Evolutionary conservation across 2,113 vertebrate genomes (phyloP), one percentile per base, ranked within the genome.

Genomic region (Caranx melampygus): DNA sequence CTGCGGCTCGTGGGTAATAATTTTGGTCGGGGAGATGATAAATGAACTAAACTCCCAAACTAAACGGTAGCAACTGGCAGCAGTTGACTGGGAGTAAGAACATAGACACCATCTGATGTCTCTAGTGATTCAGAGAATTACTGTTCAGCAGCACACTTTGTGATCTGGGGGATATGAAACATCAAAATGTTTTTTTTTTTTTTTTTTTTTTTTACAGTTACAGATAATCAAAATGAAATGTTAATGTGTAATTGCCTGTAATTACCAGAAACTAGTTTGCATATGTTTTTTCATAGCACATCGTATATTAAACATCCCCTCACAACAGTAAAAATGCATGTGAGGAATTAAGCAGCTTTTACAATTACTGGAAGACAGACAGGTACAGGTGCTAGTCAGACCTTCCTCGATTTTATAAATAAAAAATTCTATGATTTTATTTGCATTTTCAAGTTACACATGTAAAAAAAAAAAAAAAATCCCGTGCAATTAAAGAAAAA

Each of bases 121-220:
- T 80, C 58, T 0, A 3, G 44, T 75, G 72, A 79, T 57, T 84
- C 79, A 67, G 44, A 44, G 59, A 63, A 73, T 82, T 72, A 67
- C 60, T 67, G 64, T 72, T 84, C 37, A 37, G 51, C 11, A 13
- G 42, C 59, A 51, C 60, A 49, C 55, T 67, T 20, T 44, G 51
- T 70, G 61, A 71, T 31, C 26, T 51, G 26, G 62, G 18, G 21
- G 51, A 69, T 16, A 8, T 0, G 21, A 63, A 60, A 8, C n/a
- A 33, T 62, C 67, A 42, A 60, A 70, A 63, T 67, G 62, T 51
- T 64, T 44, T 57, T 26, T 26, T 26, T 26, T 26, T 57, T 26
- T 26, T 26, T 26, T 26, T 26, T 26, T 26, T 26, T 26, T 26
- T 16, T 57, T 79, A 26, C 33, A 69, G 58, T 61, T 65, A n/a